phyloP scores from a whole-genome alignment of 1,140 invertebrate species.

The Trachelipus rathkii region DNA sequence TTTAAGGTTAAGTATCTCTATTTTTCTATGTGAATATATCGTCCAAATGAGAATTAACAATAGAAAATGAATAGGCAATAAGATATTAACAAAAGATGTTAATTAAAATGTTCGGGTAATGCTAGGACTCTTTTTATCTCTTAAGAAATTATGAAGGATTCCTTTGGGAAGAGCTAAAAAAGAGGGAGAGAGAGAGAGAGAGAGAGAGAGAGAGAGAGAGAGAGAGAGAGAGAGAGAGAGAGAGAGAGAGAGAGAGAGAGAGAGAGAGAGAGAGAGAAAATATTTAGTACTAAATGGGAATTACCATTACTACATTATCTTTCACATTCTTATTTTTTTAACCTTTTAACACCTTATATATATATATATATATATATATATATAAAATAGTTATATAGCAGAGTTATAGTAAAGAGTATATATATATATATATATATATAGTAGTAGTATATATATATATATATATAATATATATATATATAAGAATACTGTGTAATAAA shows the following conservation, averaged over 20 bases:
- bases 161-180: background rate
- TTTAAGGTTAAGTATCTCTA: background rate
- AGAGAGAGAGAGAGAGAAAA: background rate
- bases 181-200: background rate
- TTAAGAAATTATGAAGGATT: constrained; percentile 9
- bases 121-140: background rate
- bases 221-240: too few relatives aligned
- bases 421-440: background rate
- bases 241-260: too few relatives aligned
- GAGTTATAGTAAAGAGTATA: too few relatives aligned
- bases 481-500: too few relatives aligned
- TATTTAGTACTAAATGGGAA: background rate
- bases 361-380: background rate
- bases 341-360: background rate
- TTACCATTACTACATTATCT: background rate
- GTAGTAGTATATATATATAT: too few relatives aligned
- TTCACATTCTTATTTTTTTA: background rate
- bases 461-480: too few relatives aligned
- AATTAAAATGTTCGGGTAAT: constrained; percentile 11
- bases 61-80: constrained; percentile 13
- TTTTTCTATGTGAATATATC: background rate
- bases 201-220: too few relatives aligned
- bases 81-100: constrained; percentile 8
- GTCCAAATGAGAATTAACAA: constrained; percentile 8
- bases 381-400: background rate